phyloP scores from a whole-genome alignment of 2,888 invertebrate genomes.

The Amorpha juglandis region DNA sequence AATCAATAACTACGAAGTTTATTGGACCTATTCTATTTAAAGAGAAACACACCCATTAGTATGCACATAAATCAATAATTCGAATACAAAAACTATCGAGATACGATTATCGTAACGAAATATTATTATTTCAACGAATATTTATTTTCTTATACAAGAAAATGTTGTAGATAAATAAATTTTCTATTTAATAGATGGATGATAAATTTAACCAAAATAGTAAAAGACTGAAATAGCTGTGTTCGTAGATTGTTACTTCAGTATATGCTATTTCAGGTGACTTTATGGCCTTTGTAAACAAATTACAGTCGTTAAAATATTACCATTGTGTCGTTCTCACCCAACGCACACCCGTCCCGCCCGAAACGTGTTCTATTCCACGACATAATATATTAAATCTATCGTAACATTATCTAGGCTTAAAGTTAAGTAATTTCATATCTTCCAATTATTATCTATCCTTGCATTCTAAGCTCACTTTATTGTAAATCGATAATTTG shows the following conservation, averaged over 20 bases:
- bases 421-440: slow-evolving; percentile 44
- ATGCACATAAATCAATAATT: slow-evolving; percentile 2
- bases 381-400: slow-evolving; percentile 68
- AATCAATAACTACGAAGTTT: background rate
- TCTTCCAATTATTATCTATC: slow-evolving; percentile 6
- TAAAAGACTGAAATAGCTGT: slow-evolving; percentile 24
- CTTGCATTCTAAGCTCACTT: slow-evolving; percentile 3
- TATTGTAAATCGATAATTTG: background rate
- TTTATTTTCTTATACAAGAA: background rate
- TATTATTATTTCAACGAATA: background rate
- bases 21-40: slow-evolving; percentile 4
- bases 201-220: slow-evolving; percentile 3
- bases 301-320: slow-evolving; percentile 44
- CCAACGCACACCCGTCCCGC: slow-evolving; percentile 81
- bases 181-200: background rate
- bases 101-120: slow-evolving; percentile 6
- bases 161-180: background rate
- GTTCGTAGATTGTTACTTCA: slow-evolving; percentile 22
- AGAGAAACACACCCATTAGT: background rate
- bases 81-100: background rate
- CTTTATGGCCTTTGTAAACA: slow-evolving; percentile 35
- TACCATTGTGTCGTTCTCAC: slow-evolving; percentile 54
- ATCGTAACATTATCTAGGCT: slow-evolving; percentile 55
- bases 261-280: slow-evolving; percentile 13
- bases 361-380: slow-evolving; percentile 82